phyloP scores from a whole-genome alignment of 2,888 invertebrate genomes.

The Lithophane ornitopus region DNA sequence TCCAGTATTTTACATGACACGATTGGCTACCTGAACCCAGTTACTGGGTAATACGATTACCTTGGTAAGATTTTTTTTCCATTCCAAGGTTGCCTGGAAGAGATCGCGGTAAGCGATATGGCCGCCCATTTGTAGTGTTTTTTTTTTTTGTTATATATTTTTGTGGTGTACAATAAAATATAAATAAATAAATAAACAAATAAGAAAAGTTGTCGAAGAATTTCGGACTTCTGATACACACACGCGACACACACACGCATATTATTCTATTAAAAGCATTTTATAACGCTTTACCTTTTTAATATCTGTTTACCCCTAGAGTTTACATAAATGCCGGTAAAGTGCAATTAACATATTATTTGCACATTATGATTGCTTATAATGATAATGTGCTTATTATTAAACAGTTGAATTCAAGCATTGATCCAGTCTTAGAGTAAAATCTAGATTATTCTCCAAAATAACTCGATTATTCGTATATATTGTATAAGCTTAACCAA shows the following conservation, averaged over 20 bases:
- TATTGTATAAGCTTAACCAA: neutral
- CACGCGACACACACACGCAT: neutral
- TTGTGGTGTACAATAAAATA: no score
- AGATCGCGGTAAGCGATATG: no score
- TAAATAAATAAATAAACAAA: no score
- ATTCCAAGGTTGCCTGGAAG: no score
- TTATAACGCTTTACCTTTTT: no score
- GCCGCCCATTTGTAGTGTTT: no score
- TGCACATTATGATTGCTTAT: neutral
- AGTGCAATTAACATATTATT: neutral
- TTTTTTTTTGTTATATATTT: no score
- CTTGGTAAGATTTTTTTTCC: no score
- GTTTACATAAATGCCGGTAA: neutral
- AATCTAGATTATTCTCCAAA: neutral
- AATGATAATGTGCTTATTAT: neutral
- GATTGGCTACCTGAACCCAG: neutral
- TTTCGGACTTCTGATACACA: neutral
- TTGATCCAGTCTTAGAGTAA: neutral
- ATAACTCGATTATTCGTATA: neutral
- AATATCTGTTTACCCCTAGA: no score
- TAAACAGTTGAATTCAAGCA: neutral
- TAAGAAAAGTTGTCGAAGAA: neutral
- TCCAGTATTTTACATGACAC: neutral
- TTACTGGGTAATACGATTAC: neutral
- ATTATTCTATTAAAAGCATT: no score